Evolutionary conservation across 2,113 vertebrate genomes (phyloP).

Genomic region (Entelurus aequoreus): DNA sequence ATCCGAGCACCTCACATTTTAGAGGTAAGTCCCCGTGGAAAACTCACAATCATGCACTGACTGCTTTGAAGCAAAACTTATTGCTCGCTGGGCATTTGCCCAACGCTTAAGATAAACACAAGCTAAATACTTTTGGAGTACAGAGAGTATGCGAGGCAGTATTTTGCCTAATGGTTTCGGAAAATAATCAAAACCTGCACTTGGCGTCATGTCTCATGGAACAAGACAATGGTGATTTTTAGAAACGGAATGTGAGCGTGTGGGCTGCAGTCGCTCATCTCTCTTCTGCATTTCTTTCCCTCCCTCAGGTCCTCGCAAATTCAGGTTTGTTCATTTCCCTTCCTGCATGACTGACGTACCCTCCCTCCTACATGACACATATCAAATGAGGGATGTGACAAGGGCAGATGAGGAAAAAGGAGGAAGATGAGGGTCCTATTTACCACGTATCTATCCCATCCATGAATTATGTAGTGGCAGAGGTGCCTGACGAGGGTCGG

Average conservation of each 20-base stretch:
- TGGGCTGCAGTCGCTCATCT: constrained; percentile 40
- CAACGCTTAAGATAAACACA: constrained; percentile 58
- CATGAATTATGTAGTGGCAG: constrained; percentile 58
- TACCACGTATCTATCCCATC: constrained; percentile 59
- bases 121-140: constrained; percentile 56
- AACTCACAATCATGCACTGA: constrained; percentile 63
- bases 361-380: constrained; percentile 61
- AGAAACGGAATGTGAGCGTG: constrained; percentile 22
- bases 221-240: neutral
- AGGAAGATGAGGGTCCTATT: constrained; percentile 62
- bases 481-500: constrained; percentile 50
- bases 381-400: constrained; percentile 63
- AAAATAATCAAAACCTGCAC: constrained; percentile 20
- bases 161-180: constrained; percentile 11
- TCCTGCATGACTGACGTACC: constrained; percentile 56
- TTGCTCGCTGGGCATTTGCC: constrained; percentile 61
- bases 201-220: neutral
- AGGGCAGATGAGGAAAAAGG: constrained; percentile 58
- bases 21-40: constrained; percentile 53
- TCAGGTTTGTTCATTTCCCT: constrained; percentile 60
- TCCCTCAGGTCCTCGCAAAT: constrained; percentile 49
- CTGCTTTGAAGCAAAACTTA: constrained; percentile 63
- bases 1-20: constrained; percentile 54
- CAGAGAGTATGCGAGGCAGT: constrained; percentile 23
- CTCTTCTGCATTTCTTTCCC: constrained; percentile 41